These are phyloP conservation scores for Chrysodeixis includens DNA, from an alignment of 2,888 invertebrate species.

Conservation along the genomic window DNA sequence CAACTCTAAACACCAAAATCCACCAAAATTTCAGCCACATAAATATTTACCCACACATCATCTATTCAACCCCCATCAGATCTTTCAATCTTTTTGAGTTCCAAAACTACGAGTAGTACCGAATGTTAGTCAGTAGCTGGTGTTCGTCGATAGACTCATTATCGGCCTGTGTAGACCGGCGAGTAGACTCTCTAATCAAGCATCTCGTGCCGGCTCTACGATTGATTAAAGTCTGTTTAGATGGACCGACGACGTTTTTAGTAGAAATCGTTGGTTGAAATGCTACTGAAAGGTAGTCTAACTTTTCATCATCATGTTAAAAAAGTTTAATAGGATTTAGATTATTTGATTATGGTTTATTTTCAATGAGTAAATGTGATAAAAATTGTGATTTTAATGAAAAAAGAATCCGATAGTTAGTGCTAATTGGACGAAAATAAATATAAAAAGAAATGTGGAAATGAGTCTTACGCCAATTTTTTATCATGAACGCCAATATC, in stretches of 20 bases:
- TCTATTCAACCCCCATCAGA: background rate
- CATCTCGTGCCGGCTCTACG: slow-evolving; percentile 30
- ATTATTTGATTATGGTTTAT: too few relatives aligned
- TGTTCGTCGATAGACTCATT: slow-evolving; percentile 39
- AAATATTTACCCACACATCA: background rate
- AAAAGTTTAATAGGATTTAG: too few relatives aligned
- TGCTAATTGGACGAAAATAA: too few relatives aligned
- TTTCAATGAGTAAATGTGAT: too few relatives aligned
- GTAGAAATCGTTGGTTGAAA: background rate
- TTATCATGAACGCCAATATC: too few relatives aligned
- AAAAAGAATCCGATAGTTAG: too few relatives aligned
- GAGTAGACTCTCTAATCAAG: slow-evolving; percentile 56
- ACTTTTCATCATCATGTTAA: too few relatives aligned
- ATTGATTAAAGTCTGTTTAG: slow-evolving; percentile 53
- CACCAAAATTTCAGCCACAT: too few relatives aligned
- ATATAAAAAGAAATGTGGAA: too few relatives aligned
- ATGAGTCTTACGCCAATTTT: too few relatives aligned
- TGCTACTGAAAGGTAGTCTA: background rate
- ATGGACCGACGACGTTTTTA: slow-evolving; percentile 17
- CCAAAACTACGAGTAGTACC: background rate
- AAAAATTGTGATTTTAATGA: too few relatives aligned
- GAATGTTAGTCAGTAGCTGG: background rate
- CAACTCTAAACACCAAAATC: too few relatives aligned
- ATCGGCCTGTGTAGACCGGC: slow-evolving; percentile 33
- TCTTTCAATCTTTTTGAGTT: background rate